These are phyloP conservation scores for Sinelater perroti DNA, from an alignment of 2,888 invertebrate genomes.

Conservation along the genomic window DNA sequence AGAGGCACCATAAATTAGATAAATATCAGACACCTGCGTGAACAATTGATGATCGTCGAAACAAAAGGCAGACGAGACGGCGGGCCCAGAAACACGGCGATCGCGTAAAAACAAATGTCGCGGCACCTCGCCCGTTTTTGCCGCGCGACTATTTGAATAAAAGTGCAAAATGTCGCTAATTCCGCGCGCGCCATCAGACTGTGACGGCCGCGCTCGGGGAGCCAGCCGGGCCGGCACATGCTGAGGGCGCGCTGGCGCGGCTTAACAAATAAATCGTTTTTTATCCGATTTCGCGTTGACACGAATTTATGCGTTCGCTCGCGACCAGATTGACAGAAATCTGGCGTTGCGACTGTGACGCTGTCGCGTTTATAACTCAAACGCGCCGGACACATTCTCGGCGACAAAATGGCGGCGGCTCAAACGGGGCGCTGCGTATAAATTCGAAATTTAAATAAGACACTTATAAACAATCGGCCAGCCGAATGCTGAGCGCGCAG, in stretches of 20 bases:
- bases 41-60: constrained; percentile 56
- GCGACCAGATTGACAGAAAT: constrained; percentile 57
- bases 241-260: constrained; percentile 45
- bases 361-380: constrained; percentile 54
- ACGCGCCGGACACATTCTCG: constrained; percentile 52
- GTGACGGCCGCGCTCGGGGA: constrained; percentile 37
- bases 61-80: constrained; percentile 47
- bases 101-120: constrained; percentile 57
- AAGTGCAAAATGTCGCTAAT: constrained; percentile 55
- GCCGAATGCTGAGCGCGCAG: constrained; percentile 32
- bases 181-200: constrained; percentile 47
- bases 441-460: constrained; percentile 56
- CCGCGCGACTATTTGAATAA: constrained; percentile 50
- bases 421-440: constrained; percentile 48
- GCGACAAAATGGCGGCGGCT: constrained; percentile 56
- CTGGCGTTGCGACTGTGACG: constrained; percentile 54
- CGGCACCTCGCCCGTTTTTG: constrained; percentile 53
- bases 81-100: constrained; percentile 49
- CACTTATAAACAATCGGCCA: constrained; percentile 50
- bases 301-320: constrained; percentile 55
- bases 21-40: constrained; percentile 58
- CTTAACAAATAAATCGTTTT: constrained; percentile 59
- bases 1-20: constrained; percentile 57
- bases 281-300: constrained; percentile 57
- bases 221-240: constrained; percentile 42